A percentile compares a stretch with the other conserved stretches of the same genome.
phyloP scores from a whole-genome alignment of 2,797 vertebrate species.

The Spinibarbus caldwelli region DNA sequence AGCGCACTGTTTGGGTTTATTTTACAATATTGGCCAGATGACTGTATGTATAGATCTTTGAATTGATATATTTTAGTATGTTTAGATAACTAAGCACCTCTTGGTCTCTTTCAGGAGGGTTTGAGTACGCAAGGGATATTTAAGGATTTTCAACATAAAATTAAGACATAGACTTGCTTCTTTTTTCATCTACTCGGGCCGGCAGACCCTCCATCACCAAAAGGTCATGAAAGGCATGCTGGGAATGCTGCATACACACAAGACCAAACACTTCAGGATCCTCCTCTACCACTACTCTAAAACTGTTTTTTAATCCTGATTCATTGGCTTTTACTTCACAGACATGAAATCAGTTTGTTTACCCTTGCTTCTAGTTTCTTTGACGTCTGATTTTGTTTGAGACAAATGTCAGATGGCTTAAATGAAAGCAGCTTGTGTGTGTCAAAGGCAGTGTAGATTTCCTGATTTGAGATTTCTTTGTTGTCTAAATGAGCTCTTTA shows the following conservation, averaged over 20 bases:
- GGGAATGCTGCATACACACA: constrained; percentile 44
- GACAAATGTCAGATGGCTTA: neutral
- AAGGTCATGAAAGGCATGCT: constrained; percentile 55
- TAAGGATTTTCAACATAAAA: neutral
- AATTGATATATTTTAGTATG: neutral
- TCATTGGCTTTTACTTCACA: neutral
- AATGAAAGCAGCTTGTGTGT: constrained; percentile 35
- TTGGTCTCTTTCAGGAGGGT: neutral
- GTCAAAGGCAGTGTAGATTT: constrained; percentile 20
- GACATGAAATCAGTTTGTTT: constrained; percentile 15
- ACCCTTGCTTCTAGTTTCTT: constrained; percentile 15
- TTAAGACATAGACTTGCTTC: neutral
- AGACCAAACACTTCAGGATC: neutral
- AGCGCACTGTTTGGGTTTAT: neutral
- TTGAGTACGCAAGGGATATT: neutral
- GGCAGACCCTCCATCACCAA: constrained; percentile 9
- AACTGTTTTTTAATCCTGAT: neutral
- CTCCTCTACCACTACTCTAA: neutral
- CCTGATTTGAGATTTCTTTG: constrained; percentile 15
- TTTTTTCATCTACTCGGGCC: neutral
- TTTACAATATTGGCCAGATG: neutral
- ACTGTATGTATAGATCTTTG: neutral
- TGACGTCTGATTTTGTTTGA: neutral
- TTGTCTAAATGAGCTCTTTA: constrained; percentile 6
- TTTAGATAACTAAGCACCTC: constrained; percentile 3